Conservation (phyloP, 1,140 invertebrate genomes). For the Drosophila quadrilineata region DNA sequence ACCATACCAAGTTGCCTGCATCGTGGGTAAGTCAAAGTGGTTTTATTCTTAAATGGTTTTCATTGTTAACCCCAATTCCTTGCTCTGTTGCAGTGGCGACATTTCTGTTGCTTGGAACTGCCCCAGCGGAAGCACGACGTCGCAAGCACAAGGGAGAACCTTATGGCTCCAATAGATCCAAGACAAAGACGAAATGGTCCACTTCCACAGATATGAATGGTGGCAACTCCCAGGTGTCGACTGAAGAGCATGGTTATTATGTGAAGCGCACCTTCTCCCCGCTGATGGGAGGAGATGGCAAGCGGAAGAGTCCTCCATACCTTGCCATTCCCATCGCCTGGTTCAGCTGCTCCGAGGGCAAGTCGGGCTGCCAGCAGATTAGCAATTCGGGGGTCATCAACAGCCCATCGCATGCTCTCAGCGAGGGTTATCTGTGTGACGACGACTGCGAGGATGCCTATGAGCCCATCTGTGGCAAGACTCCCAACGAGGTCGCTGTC, state of each 20-base stretch:
- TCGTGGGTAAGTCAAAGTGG: slow-evolving; percentile 46
- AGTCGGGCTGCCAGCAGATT: slow-evolving; percentile 40
- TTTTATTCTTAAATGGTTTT: background rate
- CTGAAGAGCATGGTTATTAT: slow-evolving; percentile 76
- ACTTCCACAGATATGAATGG: slow-evolving; percentile 54
- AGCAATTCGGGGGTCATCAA: slow-evolving; percentile 58
- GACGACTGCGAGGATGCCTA: slow-evolving; percentile 69
- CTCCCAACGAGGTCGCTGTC: slow-evolving; percentile 63
- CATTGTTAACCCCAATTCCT: background rate
- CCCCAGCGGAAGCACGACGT: slow-evolving; percentile 45
- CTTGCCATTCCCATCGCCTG: slow-evolving; percentile 76
- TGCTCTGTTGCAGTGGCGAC: slow-evolving; percentile 30
- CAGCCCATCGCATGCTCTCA: slow-evolving; percentile 47
- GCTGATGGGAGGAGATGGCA: background rate
- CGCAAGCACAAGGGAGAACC: slow-evolving; percentile 66
- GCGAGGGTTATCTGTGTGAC: slow-evolving; percentile 72
- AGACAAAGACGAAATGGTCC: slow-evolving; percentile 78
- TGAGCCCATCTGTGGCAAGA: slow-evolving; percentile 70
- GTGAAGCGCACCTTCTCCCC: slow-evolving; percentile 72
- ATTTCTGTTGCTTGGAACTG: slow-evolving; percentile 44
- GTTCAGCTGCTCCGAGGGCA: slow-evolving; percentile 46
- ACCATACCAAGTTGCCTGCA: slow-evolving; percentile 37
- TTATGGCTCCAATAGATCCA: slow-evolving; percentile 46
- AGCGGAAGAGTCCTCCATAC: slow-evolving; percentile 56
- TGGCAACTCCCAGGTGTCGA: slow-evolving; percentile 55